These are phyloP conservation scores for Hippocampus barbouri DNA, from an alignment of 2,113 vertebrate species.

Conservation along the genomic window DNA sequence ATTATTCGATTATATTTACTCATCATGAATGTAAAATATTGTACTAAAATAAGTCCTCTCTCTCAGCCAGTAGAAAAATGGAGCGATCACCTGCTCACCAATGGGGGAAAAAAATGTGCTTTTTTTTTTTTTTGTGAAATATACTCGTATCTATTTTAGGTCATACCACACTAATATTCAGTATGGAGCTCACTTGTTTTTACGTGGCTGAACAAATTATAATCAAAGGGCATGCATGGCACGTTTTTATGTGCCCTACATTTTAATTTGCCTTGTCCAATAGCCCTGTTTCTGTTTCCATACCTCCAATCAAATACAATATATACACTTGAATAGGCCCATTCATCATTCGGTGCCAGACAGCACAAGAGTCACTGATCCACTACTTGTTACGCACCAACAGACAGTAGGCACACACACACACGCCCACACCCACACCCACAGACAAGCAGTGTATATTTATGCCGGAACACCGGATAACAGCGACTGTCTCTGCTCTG, in stretches of 20 bases:
- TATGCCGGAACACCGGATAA: not conserved
- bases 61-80: too few relatives aligned
- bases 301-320: conserved; percentile 3
- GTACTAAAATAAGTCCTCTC: too few relatives aligned
- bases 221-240: not conserved
- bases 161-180: not conserved
- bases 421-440: not conserved
- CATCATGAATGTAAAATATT: too few relatives aligned
- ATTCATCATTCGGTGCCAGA: conserved; percentile 46
- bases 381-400: conserved; percentile 1
- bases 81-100: too few relatives aligned
- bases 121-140: not conserved
- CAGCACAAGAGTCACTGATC: conserved; percentile 33
- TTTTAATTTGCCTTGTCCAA: not conserved
- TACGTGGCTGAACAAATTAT: not conserved
- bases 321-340: conserved; percentile 38
- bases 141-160: not conserved
- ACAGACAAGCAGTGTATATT: conserved; percentile 26
- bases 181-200: not conserved
- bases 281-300: conserved; percentile 1
- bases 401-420: conserved; percentile 5
- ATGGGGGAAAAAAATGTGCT: too few relatives aligned
- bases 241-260: conserved; percentile 1
- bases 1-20: too few relatives aligned
- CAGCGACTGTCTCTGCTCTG: conserved; percentile 7